Conservation (phyloP, 2,797 vertebrate genomes). For the Pteropus rufus region DNA sequence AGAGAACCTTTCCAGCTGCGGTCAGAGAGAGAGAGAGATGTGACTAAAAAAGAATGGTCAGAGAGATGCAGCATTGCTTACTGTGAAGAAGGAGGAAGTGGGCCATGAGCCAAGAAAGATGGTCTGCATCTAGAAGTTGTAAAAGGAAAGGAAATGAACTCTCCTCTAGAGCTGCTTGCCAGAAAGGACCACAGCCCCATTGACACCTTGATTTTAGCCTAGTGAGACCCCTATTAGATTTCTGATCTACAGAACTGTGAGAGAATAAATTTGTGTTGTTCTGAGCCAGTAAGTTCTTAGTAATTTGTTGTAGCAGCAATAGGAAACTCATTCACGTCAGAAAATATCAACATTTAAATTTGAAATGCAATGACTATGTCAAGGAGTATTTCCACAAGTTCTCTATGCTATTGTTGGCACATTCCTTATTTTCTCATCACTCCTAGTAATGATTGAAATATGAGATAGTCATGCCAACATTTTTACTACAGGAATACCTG, state of each 20-base stretch:
- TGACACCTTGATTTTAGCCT: background rate
- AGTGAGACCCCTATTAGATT: background rate
- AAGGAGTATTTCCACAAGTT: background rate
- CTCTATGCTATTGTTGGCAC: background rate
- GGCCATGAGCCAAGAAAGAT: background rate
- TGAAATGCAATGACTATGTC: background rate
- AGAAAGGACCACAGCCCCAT: background rate
- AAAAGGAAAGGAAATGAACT: background rate
- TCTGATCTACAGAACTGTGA: background rate
- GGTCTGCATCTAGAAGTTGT: background rate
- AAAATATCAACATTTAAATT: background rate
- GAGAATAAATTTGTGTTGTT: background rate
- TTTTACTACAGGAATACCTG: background rate
- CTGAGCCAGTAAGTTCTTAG: background rate
- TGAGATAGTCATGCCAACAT: background rate
- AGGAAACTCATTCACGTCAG: background rate
- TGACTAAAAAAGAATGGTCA: background rate
- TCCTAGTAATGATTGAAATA: background rate
- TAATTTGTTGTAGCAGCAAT: background rate
- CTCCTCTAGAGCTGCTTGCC: background rate
- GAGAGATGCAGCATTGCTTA: background rate
- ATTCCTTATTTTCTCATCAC: background rate
- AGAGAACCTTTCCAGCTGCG: background rate
- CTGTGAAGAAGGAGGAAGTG: background rate
- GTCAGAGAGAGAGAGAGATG: background rate